Base-by-base conservation (phyloP, 2,888 invertebrate genomes). In the Bombyx huttoni region DNA sequence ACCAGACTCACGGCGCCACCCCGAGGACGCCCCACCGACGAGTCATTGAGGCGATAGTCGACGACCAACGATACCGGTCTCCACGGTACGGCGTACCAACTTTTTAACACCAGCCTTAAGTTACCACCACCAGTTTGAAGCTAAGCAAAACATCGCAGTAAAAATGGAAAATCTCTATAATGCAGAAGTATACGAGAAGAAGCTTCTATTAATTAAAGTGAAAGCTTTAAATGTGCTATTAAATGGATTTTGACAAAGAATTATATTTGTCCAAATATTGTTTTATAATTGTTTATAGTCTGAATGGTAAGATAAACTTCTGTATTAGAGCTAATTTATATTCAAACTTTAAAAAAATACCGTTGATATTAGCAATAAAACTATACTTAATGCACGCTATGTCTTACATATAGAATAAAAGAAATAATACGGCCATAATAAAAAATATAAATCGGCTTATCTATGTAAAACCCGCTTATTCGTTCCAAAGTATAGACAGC, bases 381-480 rank as follows among this genome's bases (percentile, higher is more conserved):
- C 64, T 63, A 71, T 68, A 69, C 70, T 73, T 69, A 67, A 69
- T 67, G 68, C 67, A 68, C 62, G 65, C 71, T 70, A 75, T 73
- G 68, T 73, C 73, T 76, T 73, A 72, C 68, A 74, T 67, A 75
- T 70, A 70, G 73, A 77, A 79, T 77, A 76, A 80, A 81, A 75
- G 78, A 71, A 73, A 73, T 77, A 81, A 82, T 77, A 75, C 73
- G 68, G 24, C 65, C 68, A 75, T 70, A 79, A 78, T 81, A 85
- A 86, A 87, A 85, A 85, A 79, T 75, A 80, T 77, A 79, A 88
- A 87, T 85, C 87, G 83, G 86, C 86, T 88, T 87, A 87, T 86
- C 87, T 85, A 66, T 85, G 83, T 84, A 82, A 86, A 85, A 83
- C 84, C 80, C 71, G 83, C 82, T 86, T 79, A 81, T 79, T 75